These are phyloP conservation scores for Euplexia lucipara DNA, from an alignment of 2,888 invertebrate genomes.

Conservation along the genomic window DNA sequence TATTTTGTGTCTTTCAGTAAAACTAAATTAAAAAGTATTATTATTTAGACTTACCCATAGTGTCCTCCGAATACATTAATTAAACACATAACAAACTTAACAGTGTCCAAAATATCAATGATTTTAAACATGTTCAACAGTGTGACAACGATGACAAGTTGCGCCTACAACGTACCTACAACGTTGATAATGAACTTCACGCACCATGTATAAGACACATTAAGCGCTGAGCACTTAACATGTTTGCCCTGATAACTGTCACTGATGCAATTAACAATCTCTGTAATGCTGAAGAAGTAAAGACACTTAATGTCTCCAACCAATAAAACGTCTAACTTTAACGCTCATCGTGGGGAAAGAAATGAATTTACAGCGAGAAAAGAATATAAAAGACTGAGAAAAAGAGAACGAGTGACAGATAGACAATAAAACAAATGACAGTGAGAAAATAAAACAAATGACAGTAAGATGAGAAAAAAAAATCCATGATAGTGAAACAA, in stretches of 20 bases:
- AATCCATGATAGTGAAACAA: not conserved
- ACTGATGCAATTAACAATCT: conserved; percentile 55
- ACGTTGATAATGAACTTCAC: conserved; percentile 34
- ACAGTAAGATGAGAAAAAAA: no score
- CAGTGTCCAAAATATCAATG: conserved; percentile 20
- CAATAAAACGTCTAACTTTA: not conserved
- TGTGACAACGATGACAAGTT: conserved; percentile 40
- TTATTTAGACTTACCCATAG: no score
- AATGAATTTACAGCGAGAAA: not conserved
- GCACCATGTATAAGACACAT: conserved; percentile 28
- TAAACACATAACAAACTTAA: not conserved
- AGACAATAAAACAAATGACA: no score
- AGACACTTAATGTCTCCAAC: conserved; percentile 20
- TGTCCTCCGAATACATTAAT: no score
- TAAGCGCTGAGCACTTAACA: conserved; percentile 58
- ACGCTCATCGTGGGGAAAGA: not conserved
- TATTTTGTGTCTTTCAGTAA: no score
- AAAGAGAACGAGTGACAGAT: no score
- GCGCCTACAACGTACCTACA: conserved; percentile 52
- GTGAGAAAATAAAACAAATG: not conserved
- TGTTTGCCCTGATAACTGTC: conserved; percentile 44
- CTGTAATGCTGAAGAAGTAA: conserved; percentile 22
- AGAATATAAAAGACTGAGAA: not conserved
- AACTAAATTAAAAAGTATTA: no score
- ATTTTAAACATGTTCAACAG: conserved; percentile 42